Conservation (phyloP, 2,113 vertebrate species). For the Cyrtonyx montezumae region DNA sequence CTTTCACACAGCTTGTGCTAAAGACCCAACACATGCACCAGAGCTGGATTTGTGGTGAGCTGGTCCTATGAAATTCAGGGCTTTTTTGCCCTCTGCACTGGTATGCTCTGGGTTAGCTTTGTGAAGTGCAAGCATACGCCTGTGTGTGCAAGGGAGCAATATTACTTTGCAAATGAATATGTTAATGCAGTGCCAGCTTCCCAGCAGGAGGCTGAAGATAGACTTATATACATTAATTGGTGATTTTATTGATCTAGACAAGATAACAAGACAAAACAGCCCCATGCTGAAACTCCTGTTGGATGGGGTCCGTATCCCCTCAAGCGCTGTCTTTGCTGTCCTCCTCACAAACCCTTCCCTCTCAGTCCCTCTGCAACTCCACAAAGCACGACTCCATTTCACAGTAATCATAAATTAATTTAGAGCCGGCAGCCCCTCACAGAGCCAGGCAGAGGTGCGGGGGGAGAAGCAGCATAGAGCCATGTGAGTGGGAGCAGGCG, state of each 20-base stretch:
- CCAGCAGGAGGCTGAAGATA: not conserved
- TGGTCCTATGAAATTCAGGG: not conserved
- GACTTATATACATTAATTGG: conserved; percentile 73
- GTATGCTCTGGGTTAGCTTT: not conserved
- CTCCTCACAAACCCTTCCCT: not conserved
- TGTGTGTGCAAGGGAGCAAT: not conserved
- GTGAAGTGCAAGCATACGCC: not conserved
- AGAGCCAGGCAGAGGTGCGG: conserved; percentile 65
- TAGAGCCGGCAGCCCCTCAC: conserved; percentile 53
- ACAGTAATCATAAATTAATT: conserved; percentile 40
- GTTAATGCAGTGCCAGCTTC: conserved; percentile 23
- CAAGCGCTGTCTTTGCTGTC: not conserved
- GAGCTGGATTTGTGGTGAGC: not conserved
- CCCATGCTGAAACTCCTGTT: not conserved
- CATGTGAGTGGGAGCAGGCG: conserved; percentile 78
- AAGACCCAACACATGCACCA: not conserved
- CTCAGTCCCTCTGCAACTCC: conserved; percentile 22
- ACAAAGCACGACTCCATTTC: conserved; percentile 36
- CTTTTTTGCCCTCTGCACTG: conserved; percentile 1
- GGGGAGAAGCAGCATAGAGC: conserved; percentile 67
- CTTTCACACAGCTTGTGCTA: not conserved
- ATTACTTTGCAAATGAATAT: conserved; percentile 43
- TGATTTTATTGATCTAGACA: conserved; percentile 60
- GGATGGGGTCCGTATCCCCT: not conserved
- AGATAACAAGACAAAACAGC: conserved; percentile 9